Evolutionary conservation across 2,113 vertebrate species (phyloP).

Genomic region (Pelusios castaneus): DNA sequence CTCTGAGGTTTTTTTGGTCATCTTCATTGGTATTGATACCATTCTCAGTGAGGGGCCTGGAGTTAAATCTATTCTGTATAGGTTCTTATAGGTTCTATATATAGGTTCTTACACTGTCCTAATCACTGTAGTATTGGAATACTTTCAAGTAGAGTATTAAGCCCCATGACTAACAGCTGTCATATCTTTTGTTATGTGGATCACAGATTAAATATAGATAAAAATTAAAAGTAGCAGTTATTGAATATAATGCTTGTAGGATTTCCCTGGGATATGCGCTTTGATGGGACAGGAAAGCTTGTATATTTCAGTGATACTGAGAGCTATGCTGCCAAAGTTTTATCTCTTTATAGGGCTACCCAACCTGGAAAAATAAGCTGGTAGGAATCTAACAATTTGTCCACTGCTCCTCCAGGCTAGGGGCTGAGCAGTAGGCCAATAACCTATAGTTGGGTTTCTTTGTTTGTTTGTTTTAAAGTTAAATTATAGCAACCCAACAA

Average conservation of each 20-base stretch:
- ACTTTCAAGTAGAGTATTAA: background rate
- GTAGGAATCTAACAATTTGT: background rate
- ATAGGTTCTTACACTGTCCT: background rate
- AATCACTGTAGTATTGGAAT: background rate
- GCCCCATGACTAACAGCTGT: background rate
- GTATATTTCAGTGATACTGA: background rate
- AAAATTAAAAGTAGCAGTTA: background rate
- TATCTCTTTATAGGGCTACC: background rate
- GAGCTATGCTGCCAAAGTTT: background rate
- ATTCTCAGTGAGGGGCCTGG: background rate
- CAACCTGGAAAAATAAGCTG: background rate
- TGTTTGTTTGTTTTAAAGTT: background rate
- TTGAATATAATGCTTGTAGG: background rate
- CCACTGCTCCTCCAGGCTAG: background rate
- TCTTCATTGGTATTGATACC: background rate
- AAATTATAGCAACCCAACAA: background rate
- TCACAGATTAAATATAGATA: background rate
- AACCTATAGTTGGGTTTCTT: background rate
- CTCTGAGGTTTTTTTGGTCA: fast-evolving
- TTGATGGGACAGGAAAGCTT: background rate
- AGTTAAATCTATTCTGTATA: background rate
- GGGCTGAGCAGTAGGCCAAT: background rate
- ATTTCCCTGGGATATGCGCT: background rate
- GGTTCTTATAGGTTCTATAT: too few species aligned
- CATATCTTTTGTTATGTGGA: background rate